phyloP scores from a whole-genome alignment of 1,140 invertebrate genomes.

The Galleria mellonella region DNA sequence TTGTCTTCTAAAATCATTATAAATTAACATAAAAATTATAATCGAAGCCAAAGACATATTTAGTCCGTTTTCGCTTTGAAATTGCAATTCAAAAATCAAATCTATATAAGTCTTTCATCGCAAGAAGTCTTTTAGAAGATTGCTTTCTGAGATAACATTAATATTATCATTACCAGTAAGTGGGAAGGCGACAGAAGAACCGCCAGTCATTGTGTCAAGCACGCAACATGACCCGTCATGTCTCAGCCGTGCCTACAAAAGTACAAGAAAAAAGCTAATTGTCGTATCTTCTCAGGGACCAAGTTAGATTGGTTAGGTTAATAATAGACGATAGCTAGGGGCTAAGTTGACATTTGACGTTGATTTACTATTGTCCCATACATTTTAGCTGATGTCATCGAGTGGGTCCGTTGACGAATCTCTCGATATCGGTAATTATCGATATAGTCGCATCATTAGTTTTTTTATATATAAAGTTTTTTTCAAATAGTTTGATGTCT shows the following conservation, averaged over 20 bases:
- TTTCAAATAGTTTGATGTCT: background rate
- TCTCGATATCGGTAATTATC: slow-evolving; percentile 19
- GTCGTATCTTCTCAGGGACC: slow-evolving; percentile 35
- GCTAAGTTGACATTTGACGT: slow-evolving; percentile 64
- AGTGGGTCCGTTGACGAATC: slow-evolving; percentile 3
- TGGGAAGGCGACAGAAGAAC: slow-evolving; percentile 57
- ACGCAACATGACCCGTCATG: slow-evolving; percentile 26
- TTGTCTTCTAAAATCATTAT: too few species aligned
- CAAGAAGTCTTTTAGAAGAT: slow-evolving; percentile 30
- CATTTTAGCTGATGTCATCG: slow-evolving; percentile 49
- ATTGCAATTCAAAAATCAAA: slow-evolving; percentile 40
- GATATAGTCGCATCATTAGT: slow-evolving; percentile 6
- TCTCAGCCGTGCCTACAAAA: slow-evolving; percentile 6
- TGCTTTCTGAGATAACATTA: slow-evolving; percentile 59
- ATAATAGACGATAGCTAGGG: slow-evolving; percentile 43
- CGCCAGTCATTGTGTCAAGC: slow-evolving; percentile 48
- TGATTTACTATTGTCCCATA: slow-evolving; percentile 62
- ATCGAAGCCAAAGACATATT: too few species aligned
- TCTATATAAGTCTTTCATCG: slow-evolving; percentile 25
- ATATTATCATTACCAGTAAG: slow-evolving; percentile 69
- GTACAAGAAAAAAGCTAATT: slow-evolving; percentile 18
- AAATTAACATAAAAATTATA: too few species aligned
- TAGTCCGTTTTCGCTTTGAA: background rate
- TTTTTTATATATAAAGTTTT: slow-evolving; percentile 6
- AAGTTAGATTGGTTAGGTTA: slow-evolving; percentile 28